Base-by-base conservation (phyloP, 2,797 vertebrate genomes). In the Gymnothorax javanicus region DNA sequence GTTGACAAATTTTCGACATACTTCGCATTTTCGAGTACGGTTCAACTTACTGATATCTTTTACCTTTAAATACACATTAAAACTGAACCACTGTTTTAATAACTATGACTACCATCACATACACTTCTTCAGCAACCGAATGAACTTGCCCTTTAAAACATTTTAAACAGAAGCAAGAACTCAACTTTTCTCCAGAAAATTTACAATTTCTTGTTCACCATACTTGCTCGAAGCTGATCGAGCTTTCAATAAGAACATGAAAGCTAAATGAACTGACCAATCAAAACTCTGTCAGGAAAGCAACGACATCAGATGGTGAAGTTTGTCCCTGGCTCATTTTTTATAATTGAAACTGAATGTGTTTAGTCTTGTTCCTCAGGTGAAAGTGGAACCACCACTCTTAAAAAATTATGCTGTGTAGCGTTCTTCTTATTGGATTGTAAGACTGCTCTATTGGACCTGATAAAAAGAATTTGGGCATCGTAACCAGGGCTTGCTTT, bases 371-470 rank as follows among this genome's bases (percentile, higher is more conserved):
- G 60, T 58, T 50, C 33, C 59, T 71, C n/a, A 56, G 64, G 62
- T 56, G 71, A 71, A 85, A 85, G 64, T 50, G 71, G 7, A 56
- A 20, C 64, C 25, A 23, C 57, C 62, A 3, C 64, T 69, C 62
- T 71, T 82, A 64, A 89, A 86, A 85, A 64, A 85, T 87, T 59
- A 71, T 33, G 79, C 43, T 67, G 69, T 69, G 57, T 56, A 58
- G 54, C 79, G 33, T 89, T 88, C 83, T 85, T 87, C 64, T 58
- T 20, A 25, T 33, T 85, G 56, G 25, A 50, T 62, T 85, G 86
- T 60, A 56, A 62, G 81, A 71, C 71, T 64, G 69, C 84, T 86
- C 77, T 64, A 89, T 89, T 87, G 83, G 79, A 87, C 69, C 56
- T 69, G 82, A 77, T 86, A 75, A 60, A 88, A 85, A 52, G 33